These are phyloP conservation scores for Sarcophaga variegata DNA, from an alignment of 2,888 invertebrate species.

Conservation along the genomic window DNA sequence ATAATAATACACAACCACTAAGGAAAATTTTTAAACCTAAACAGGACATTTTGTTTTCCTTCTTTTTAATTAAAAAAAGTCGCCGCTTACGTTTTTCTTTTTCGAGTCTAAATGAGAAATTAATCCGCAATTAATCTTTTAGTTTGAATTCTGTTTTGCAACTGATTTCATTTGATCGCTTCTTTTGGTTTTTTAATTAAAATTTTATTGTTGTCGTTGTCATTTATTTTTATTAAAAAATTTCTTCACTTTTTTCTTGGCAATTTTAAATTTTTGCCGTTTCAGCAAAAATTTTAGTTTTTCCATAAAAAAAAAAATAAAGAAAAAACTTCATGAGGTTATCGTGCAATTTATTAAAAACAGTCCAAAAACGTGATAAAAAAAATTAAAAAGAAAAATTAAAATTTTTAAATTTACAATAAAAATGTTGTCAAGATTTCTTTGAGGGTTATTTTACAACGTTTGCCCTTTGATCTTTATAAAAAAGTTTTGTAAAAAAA, in stretches of 20 bases:
- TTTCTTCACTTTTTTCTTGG: slow-evolving; percentile 27
- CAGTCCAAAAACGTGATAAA: slow-evolving; percentile 64
- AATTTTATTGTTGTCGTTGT: slow-evolving; percentile 28
- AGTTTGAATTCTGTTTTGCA: slow-evolving; percentile 6
- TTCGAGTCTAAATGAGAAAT: not conserved
- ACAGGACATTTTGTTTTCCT: slow-evolving; percentile 56
- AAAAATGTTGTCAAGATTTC: slow-evolving; percentile 8
- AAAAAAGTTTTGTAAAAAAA: no score
- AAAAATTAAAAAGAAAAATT: not conserved
- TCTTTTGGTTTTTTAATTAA: slow-evolving; percentile 34
- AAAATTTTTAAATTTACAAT: not conserved
- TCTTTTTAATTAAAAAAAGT: slow-evolving; percentile 6
- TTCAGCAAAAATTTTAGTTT: slow-evolving; percentile 47
- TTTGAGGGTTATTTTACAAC: slow-evolving; percentile 20
- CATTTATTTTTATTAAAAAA: slow-evolving; percentile 51
- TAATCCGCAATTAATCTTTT: not conserved
- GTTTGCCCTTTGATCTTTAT: no score
- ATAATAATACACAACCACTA: slow-evolving; percentile 19
- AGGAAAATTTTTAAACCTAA: slow-evolving; percentile 15
- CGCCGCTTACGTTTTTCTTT: slow-evolving; percentile 9
- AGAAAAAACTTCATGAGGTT: slow-evolving; percentile 48
- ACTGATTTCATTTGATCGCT: slow-evolving; percentile 13
- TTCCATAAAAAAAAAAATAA: not conserved
- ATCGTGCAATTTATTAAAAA: slow-evolving; percentile 18
- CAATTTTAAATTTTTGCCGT: slow-evolving; percentile 23